Conservation (phyloP, 1,140 invertebrate species). For the Musca domestica region DNA sequence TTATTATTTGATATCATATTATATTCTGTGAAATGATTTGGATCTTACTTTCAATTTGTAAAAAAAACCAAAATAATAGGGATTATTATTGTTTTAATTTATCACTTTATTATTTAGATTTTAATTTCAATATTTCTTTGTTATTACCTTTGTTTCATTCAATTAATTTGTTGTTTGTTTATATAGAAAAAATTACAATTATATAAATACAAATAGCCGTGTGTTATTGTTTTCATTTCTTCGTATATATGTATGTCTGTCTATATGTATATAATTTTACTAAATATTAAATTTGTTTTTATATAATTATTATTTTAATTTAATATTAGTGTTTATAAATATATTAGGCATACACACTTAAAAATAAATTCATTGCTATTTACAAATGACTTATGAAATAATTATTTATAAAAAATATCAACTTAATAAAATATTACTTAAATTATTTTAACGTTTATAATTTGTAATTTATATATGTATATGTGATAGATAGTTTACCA, state of each 20-base stretch:
- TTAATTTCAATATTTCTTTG: not conserved
- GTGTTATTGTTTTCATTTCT: not conserved
- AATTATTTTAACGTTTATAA: too few species aligned
- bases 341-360: not conserved
- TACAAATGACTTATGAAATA: too few species aligned
- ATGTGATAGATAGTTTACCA: too few species aligned
- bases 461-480: too few species aligned
- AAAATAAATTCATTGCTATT: not conserved
- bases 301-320: not conserved
- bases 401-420: too few species aligned
- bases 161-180: slow-evolving; percentile 3
- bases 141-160: not conserved
- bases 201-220: slow-evolving; percentile 14
- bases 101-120: slow-evolving; percentile 18
- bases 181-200: slow-evolving; percentile 21
- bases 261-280: not conserved
- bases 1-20: too few species aligned
- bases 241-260: not conserved
- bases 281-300: not conserved
- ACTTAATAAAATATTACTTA: too few species aligned
- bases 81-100: not conserved
- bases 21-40: too few species aligned
- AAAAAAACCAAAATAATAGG: too few species aligned
- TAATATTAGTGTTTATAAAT: not conserved
- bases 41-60: too few species aligned